Percentiles rank a stretch among this genome's conserved stretches.
Evolutionary conservation across 2,113 vertebrate genomes (phyloP).

Genomic region (Nansenia antarctica): DNA sequence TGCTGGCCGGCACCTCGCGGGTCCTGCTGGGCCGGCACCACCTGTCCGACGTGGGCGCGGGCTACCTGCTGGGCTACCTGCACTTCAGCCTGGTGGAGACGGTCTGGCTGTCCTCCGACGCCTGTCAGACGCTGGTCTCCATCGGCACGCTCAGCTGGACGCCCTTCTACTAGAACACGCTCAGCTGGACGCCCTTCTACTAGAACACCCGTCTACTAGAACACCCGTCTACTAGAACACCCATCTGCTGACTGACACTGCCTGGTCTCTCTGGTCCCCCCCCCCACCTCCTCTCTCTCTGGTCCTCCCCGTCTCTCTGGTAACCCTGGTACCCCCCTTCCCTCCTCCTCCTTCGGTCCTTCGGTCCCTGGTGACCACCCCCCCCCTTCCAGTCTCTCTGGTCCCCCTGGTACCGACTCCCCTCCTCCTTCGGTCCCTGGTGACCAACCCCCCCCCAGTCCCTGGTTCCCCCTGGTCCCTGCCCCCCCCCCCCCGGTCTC

Average conservation of each 20-base stretch:
- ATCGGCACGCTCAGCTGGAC: slow-evolving; percentile 79
- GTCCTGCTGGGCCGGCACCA: slow-evolving; percentile 91
- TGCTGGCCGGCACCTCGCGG: slow-evolving; percentile 84
- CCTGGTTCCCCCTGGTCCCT: neutral
- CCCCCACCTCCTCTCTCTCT: no score
- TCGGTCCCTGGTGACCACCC: neutral
- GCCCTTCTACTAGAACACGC: slow-evolving; percentile 17
- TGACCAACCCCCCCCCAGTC: no score
- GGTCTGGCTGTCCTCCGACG: slow-evolving; percentile 90
- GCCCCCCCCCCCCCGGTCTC: neutral
- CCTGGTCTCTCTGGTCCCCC: no score
- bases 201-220: no score
- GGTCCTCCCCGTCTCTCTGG: no score
- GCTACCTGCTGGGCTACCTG: slow-evolving; percentile 87
- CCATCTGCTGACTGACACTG: no score
- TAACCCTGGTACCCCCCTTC: no score
- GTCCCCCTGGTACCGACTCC: no score
- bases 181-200: neutral
- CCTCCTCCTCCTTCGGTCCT: no score
- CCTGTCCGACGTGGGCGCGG: slow-evolving; percentile 87
- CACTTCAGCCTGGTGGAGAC: slow-evolving; percentile 91
- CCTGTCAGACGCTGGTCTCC: slow-evolving; percentile 90
- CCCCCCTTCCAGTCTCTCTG: neutral
- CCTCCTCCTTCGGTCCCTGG: no score
- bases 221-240: no score